A percentile compares a stretch with the other conserved stretches of the same genome.
Conservation (phyloP, 1,140 invertebrate species). For the Leptestheria dahalacensis region DNA sequence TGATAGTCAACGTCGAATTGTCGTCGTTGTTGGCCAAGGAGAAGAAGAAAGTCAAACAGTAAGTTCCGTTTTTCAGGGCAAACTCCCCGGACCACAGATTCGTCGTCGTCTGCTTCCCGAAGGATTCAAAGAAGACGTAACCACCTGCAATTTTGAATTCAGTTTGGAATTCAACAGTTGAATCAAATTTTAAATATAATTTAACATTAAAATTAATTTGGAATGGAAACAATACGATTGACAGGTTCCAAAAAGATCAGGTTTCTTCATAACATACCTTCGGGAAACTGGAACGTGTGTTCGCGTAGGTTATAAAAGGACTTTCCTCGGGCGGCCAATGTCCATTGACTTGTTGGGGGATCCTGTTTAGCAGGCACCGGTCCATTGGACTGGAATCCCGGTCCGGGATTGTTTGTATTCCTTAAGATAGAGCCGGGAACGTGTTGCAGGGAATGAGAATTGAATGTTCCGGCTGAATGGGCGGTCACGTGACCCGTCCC, state of each 20-base stretch:
- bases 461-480: neutral
- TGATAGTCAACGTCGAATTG: slow-evolving; percentile 6
- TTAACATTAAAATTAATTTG: neutral
- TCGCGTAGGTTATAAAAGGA: slow-evolving; percentile 7
- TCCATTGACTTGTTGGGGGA: neutral
- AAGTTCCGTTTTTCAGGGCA: slow-evolving; percentile 4
- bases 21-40: slow-evolving; percentile 4
- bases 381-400: too few species aligned
- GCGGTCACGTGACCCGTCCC: neutral
- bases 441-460: neutral
- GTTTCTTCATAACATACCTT: slow-evolving; percentile 6
- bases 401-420: neutral
- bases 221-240: too few species aligned
- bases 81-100: neutral
- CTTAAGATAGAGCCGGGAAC: neutral
- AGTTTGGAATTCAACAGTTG: neutral
- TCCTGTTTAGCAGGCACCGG: neutral
- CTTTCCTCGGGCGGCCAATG: neutral
- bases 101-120: neutral
- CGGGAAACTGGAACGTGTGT: slow-evolving; percentile 8
- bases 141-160: neutral
- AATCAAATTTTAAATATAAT: neutral
- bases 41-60: slow-evolving; percentile 13
- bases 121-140: slow-evolving; percentile 8
- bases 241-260: too few species aligned